phyloP scores from a whole-genome alignment of 2,797 vertebrate species.

The Acestrorhynchus altus region DNA sequence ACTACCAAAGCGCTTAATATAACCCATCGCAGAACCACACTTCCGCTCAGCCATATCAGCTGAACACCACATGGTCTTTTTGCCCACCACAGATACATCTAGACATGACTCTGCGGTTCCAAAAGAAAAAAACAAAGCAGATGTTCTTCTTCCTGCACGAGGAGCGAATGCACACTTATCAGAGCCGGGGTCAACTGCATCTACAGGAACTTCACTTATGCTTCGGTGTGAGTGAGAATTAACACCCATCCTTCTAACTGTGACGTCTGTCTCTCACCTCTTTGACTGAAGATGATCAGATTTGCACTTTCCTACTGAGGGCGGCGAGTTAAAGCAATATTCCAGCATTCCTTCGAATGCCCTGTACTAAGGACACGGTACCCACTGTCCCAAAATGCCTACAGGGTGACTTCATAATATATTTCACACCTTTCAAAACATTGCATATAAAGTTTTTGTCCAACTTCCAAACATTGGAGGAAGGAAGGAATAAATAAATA shows the following conservation, averaged over 20 bases:
- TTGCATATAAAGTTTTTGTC: too few species aligned
- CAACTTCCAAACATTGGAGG: too few species aligned
- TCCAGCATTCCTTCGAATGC: too few species aligned
- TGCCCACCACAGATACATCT: background rate
- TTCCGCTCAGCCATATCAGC: background rate
- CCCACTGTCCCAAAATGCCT: too few species aligned
- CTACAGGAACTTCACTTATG: too few species aligned
- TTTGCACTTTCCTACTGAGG: too few species aligned
- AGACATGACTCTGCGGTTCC: background rate
- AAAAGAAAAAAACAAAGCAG: background rate
- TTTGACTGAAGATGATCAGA: too few species aligned
- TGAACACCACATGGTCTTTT: background rate
- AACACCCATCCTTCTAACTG: background rate
- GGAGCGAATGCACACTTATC: background rate
- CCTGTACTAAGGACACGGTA: too few species aligned
- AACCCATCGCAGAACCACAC: background rate
- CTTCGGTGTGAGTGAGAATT: background rate
- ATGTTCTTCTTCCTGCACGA: constrained; percentile 8
- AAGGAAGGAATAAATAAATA: too few species aligned
- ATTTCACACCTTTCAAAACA: too few species aligned
- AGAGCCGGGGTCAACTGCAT: background rate
- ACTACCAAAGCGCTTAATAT: background rate
- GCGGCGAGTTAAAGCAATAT: too few species aligned
- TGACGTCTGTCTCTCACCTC: background rate
- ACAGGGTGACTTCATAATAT: too few species aligned